Conservation (phyloP, 1,140 invertebrate species). For the Probaryconus sp. region DNA sequence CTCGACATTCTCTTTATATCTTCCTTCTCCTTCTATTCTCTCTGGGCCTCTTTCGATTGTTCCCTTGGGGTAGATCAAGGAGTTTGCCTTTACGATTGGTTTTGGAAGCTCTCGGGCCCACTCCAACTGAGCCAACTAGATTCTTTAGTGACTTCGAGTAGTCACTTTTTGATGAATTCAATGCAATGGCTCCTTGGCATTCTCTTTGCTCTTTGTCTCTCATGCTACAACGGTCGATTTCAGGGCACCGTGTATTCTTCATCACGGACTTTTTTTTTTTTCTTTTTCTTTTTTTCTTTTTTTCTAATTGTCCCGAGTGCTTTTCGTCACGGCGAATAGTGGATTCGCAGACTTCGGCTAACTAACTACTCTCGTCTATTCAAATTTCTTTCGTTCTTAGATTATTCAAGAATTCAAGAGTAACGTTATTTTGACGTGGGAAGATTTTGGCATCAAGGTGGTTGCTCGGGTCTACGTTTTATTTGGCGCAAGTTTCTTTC, state of each 20-base stretch:
- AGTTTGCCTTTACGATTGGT: constrained; percentile 53
- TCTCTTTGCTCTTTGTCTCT: constrained; percentile 52
- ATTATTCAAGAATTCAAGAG: too few species aligned
- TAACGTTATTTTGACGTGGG: too few species aligned
- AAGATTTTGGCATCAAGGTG: too few species aligned
- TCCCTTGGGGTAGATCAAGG: constrained; percentile 64
- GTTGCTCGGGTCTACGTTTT: constrained; percentile 25
- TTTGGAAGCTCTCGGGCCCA: constrained; percentile 44
- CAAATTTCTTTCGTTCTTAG: too few species aligned
- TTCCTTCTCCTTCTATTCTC: constrained; percentile 25
- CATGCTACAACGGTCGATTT: constrained; percentile 47
- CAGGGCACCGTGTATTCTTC: constrained; percentile 14
- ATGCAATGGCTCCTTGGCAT: constrained; percentile 27
- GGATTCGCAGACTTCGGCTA: neutral
- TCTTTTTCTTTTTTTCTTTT: too few species aligned
- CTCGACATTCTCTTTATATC: constrained; percentile 45
- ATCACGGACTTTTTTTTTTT: constrained; percentile 36
- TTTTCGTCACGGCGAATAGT: constrained; percentile 23
- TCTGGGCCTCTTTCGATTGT: constrained; percentile 34
- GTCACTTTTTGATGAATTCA: constrained; percentile 57
- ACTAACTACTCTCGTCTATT: too few species aligned
- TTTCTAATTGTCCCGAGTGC: too few species aligned
- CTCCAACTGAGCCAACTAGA: constrained; percentile 51
- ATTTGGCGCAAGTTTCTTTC: constrained; percentile 27
- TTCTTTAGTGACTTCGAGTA: constrained; percentile 61